Conservation (phyloP, 2,888 invertebrate species). For the Mellilla xanthometata region DNA sequence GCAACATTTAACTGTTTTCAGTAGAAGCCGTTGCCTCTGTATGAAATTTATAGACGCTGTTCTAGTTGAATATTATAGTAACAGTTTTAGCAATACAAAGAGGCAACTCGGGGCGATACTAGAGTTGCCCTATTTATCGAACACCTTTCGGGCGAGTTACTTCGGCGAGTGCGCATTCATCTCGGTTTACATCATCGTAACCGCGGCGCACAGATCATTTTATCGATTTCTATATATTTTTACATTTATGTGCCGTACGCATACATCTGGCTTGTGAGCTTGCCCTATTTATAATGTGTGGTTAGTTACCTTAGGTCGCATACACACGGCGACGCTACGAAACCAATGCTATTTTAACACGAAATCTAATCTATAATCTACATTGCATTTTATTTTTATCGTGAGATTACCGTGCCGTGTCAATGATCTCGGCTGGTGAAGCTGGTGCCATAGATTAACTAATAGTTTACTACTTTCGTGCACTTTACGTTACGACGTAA, state of each 20-base stretch:
- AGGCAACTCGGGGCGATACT: slow-evolving; percentile 1
- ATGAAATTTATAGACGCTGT: too few species aligned
- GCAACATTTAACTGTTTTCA: too few species aligned
- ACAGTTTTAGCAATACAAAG: slow-evolving; percentile 10
- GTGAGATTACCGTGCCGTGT: slow-evolving; percentile 32
- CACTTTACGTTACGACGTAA: slow-evolving; percentile 28
- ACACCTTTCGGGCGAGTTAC: slow-evolving; percentile 29
- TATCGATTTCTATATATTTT: slow-evolving; percentile 59
- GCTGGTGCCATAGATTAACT: slow-evolving; percentile 10
- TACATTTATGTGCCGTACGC: slow-evolving; percentile 51
- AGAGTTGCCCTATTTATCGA: slow-evolving; percentile 24
- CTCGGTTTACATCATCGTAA: slow-evolving; percentile 55
- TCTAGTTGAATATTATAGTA: not conserved
- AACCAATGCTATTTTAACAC: slow-evolving; percentile 21
- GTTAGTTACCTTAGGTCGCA: slow-evolving; percentile 54
- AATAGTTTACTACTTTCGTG: slow-evolving; percentile 13
- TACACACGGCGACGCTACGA: slow-evolving; percentile 39
- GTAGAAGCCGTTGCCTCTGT: too few species aligned
- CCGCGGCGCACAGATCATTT: slow-evolving; percentile 54
- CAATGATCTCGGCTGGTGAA: slow-evolving; percentile 32
- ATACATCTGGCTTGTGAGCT: slow-evolving; percentile 59
- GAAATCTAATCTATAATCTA: slow-evolving; percentile 19
- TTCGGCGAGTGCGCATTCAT: slow-evolving; percentile 35
- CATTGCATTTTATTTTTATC: slow-evolving; percentile 23
- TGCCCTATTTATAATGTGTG: slow-evolving; percentile 67